Evolutionary conservation across 2,888 invertebrate genomes (phyloP).

Genomic region (Plagiodera versicolora): DNA sequence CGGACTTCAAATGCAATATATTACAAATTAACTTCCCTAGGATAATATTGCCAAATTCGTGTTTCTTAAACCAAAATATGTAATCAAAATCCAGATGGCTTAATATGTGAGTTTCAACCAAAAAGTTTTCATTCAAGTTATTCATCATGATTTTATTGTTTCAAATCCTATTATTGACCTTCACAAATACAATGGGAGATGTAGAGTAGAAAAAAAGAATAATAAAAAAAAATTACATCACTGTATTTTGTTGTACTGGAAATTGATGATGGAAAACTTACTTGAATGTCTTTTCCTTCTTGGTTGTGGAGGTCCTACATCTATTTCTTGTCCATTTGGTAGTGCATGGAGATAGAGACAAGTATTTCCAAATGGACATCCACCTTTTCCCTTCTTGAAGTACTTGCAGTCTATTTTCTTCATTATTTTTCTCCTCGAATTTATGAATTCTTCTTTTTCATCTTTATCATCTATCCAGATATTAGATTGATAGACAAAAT

Average conservation of each 20-base stretch:
- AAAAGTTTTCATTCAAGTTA: no score
- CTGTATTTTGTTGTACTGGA: background rate
- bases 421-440: slow-evolving; percentile 69
- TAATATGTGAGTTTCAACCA: no score
- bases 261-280: background rate
- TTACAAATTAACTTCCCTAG: no score
- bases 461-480: slow-evolving; percentile 76
- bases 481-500: slow-evolving; percentile 77
- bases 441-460: slow-evolving; percentile 72
- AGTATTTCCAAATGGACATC: slow-evolving; percentile 81
- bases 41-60: no score
- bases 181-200: background rate
- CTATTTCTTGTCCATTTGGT: slow-evolving; percentile 68
- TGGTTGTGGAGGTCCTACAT: slow-evolving; percentile 58
- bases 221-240: no score
- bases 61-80: no score
- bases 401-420: slow-evolving; percentile 68
- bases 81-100: no score
- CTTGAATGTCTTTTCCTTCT: slow-evolving; percentile 19
- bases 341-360: slow-evolving; percentile 79
- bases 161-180: background rate
- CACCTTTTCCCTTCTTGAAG: slow-evolving; percentile 72
- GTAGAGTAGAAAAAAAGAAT: no score
- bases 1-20: no score
- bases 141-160: background rate